Percentiles rank a stretch among this genome's conserved stretches.
These are phyloP conservation scores for Anthoptus insignis DNA, from an alignment of 2,888 invertebrate genomes.

Conservation along the genomic window DNA sequence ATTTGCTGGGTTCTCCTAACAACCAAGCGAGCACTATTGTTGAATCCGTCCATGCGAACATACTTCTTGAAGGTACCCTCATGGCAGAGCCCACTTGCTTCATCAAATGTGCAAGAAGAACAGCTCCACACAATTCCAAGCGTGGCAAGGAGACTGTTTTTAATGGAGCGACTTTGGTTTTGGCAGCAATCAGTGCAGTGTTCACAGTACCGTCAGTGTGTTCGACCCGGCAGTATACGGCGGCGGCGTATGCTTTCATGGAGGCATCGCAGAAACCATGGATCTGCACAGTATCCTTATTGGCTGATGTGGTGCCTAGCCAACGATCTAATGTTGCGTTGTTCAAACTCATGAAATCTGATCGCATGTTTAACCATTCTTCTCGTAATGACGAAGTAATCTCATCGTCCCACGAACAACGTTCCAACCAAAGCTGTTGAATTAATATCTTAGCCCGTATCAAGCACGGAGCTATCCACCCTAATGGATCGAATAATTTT, in stretches of 20 bases:
- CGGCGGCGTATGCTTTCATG: conserved; percentile 33
- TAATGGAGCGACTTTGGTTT: background rate
- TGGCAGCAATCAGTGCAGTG: background rate
- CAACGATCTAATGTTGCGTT: background rate
- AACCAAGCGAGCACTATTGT: conserved; percentile 35
- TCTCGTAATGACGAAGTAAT: background rate
- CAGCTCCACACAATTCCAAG: conserved; percentile 13
- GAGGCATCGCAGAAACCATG: conserved; percentile 41
- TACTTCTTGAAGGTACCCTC: no score
- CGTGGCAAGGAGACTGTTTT: conserved; percentile 7
- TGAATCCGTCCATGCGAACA: conserved; percentile 27
- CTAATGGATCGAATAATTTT: conserved; percentile 42
- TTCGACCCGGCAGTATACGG: conserved; percentile 36
- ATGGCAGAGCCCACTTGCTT: conserved; percentile 11
- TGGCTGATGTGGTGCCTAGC: background rate
- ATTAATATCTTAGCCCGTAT: conserved; percentile 36
- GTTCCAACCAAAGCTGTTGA: conserved; percentile 9
- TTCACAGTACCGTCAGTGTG: background rate
- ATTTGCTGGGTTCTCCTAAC: conserved; percentile 39
- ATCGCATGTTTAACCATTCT: conserved; percentile 7
- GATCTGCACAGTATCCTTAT: conserved; percentile 25
- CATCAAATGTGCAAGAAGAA: conserved; percentile 28
- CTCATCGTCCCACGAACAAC: conserved; percentile 1
- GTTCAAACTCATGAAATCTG: background rate
- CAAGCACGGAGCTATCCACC: conserved; percentile 41